Evolutionary conservation across 2,797 vertebrate species (phyloP).

Genomic region (Chromobotia macracanthus): DNA sequence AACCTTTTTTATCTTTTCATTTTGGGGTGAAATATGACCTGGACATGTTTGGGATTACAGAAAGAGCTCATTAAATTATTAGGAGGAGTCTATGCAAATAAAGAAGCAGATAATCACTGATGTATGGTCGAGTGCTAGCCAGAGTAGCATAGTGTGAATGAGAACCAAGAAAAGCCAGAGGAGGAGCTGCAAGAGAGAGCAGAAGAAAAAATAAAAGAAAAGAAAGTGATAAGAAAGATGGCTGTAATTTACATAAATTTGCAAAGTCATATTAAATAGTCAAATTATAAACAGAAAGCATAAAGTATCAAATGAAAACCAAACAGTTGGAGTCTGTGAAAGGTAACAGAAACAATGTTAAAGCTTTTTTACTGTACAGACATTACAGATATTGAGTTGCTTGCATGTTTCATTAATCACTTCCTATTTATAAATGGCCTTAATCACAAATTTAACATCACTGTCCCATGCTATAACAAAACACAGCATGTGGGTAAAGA

Average conservation of each 20-base stretch:
- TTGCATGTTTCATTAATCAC: no score
- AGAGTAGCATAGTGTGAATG: constrained; percentile 86
- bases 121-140: constrained; percentile 83
- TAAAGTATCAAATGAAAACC: constrained; percentile 3
- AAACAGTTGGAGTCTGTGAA: constrained; percentile 4
- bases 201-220: constrained; percentile 50
- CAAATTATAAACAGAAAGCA: constrained; percentile 5
- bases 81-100: constrained; percentile 61
- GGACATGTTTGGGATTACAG: not conserved
- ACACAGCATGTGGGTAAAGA: no score
- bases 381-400: not conserved
- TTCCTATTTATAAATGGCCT: no score
- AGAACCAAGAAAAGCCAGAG: constrained; percentile 85
- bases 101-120: constrained; percentile 81
- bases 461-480: no score
- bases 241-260: constrained; percentile 63
- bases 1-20: not conserved
- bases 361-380: not conserved
- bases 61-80: constrained; percentile 30
- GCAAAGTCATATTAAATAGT: constrained; percentile 4
- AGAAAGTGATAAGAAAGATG: constrained; percentile 67
- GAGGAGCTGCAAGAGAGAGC: constrained; percentile 78
- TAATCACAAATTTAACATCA: no score
- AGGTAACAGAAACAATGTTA: constrained; percentile 2
- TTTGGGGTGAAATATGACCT: not conserved